A percentile compares a stretch with the other conserved stretches of the same genome.
These are phyloP conservation scores for Anoncus sp. DNA, from an alignment of 2,888 invertebrate genomes.

Conservation along the genomic window DNA sequence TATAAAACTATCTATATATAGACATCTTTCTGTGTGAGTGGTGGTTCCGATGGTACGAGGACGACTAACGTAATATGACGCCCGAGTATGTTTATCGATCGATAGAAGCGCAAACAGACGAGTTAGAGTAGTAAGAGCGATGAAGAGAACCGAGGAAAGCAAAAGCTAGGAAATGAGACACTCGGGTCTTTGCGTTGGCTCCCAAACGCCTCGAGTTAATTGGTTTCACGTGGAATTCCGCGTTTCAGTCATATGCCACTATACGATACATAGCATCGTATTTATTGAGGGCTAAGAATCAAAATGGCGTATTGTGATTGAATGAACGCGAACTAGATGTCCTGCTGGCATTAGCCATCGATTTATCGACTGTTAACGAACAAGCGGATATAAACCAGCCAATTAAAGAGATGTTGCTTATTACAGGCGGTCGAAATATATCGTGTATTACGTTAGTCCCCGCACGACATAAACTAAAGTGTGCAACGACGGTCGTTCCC, in stretches of 20 bases:
- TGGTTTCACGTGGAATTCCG: conserved; percentile 41
- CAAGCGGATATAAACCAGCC: neutral
- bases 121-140: neutral
- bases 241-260: neutral
- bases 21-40: neutral
- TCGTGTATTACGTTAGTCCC: neutral
- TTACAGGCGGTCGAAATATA: neutral
- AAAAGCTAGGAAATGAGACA: conserved; percentile 11
- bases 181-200: conserved; percentile 16
- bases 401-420: neutral
- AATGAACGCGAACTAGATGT: conserved; percentile 4
- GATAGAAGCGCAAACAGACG: conserved; percentile 7
- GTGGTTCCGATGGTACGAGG: neutral
- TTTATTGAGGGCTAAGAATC: conserved; percentile 11
- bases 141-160: conserved; percentile 2
- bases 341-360: neutral
- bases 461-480: neutral
- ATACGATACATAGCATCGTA: conserved; percentile 5
- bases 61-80: conserved; percentile 10
- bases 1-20: neutral
- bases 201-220: conserved; percentile 36
- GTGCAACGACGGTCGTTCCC: neutral
- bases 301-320: conserved; percentile 6
- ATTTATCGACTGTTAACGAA: neutral
- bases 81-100: conserved; percentile 24